phyloP scores from a whole-genome alignment of 2,797 vertebrate genomes.

The Cirrhinus molitorella region DNA sequence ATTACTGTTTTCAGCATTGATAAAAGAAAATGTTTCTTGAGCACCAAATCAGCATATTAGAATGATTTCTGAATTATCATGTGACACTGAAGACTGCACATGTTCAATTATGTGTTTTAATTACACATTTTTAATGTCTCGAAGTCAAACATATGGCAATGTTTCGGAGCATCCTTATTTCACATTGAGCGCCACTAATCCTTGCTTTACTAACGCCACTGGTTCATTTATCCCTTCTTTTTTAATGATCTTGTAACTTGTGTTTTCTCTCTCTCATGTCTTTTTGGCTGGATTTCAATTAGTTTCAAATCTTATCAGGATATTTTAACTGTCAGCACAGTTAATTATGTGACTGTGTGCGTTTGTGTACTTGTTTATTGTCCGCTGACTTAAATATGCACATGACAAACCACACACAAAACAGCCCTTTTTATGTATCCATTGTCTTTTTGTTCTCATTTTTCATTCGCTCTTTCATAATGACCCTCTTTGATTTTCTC shows the following conservation, averaged over 20 bases:
- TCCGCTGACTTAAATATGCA: background rate
- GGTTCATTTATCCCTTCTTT: constrained; percentile 4
- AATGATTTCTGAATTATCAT: background rate
- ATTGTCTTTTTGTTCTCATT: constrained; percentile 40
- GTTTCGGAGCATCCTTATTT: background rate
- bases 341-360: background rate
- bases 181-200: constrained; percentile 12
- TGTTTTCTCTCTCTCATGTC: background rate
- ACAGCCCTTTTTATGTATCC: background rate
- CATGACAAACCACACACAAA: constrained; percentile 6
- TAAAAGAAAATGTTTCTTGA: background rate
- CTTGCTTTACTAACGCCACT: background rate
- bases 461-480: constrained; percentile 26
- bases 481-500: constrained; percentile 33
- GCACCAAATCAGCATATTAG: background rate
- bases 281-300: constrained; percentile 21
- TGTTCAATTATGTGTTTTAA: background rate
- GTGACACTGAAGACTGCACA: background rate
- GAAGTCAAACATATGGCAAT: constrained; percentile 7
- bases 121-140: background rate
- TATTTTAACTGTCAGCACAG: background rate
- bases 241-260: background rate
- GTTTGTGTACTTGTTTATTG: constrained; percentile 8
- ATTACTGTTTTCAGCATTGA: background rate
- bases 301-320: constrained; percentile 13